Percentiles rank a stretch among this genome's conserved stretches.
Conservation (phyloP, 2,797 vertebrate genomes). For the Cuculus canorus region DNA sequence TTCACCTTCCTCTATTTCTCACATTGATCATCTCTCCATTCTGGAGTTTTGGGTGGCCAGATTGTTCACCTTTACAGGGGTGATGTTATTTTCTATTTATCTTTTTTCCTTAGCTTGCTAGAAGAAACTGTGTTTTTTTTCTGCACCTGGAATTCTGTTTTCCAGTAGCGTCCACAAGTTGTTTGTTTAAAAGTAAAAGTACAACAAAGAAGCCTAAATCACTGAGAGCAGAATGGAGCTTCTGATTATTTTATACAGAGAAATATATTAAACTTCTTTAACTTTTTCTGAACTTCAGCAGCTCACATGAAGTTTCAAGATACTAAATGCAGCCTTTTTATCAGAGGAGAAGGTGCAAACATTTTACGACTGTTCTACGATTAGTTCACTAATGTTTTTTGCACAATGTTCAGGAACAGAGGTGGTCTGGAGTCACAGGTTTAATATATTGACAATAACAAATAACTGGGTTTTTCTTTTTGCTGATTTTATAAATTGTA, state of each 20-base stretch:
- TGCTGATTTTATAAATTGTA: background rate
- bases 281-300: background rate
- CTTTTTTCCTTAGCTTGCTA: background rate
- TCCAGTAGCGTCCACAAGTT: background rate
- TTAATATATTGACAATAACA: background rate
- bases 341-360: background rate
- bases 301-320: background rate
- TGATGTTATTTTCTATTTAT: background rate
- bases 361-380: background rate
- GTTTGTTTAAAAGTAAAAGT: background rate
- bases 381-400: background rate
- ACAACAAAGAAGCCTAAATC: background rate
- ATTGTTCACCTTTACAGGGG: background rate
- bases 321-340: background rate
- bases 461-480: accelerated
- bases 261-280: background rate
- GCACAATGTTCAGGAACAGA: background rate
- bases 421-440: background rate
- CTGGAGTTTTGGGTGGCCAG: background rate
- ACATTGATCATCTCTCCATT: background rate
- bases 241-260: background rate
- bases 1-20: background rate
- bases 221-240: background rate
- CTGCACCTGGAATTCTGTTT: background rate
- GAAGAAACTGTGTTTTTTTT: background rate